Base-by-base conservation (phyloP, 2,888 invertebrate genomes). In the Meloe dianella region DNA sequence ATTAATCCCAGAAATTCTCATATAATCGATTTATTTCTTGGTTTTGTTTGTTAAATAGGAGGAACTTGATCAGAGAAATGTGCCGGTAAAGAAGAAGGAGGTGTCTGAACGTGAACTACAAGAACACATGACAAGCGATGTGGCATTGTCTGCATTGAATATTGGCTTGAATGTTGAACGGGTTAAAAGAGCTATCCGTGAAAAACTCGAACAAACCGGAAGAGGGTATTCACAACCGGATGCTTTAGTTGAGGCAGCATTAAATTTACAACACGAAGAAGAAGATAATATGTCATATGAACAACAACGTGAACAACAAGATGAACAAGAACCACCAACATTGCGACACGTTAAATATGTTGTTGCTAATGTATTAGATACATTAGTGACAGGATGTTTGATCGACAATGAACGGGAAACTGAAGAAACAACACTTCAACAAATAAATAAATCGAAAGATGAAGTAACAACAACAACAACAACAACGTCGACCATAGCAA, bases 241-340 rank as follows among this genome's bases (percentile, higher is more conserved):
- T 76, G 89, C 91, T 27, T 83, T 94, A 7, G 89, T 94, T 57
- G 89, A 91, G 79, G 91, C 92, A 8, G 90, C 92, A 4, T 83
- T 94, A 29, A 89, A 90, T 77, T 87, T 89, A 59, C 91, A 91
- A 79, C 81, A 88, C 63, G 87, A 87, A 72, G 90, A 91, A 76
- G 88, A 89, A 61, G 86, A 80, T 64, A 20, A 20, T 10, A 57
- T 61, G 9, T 71, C 71, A 14, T 72, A 69, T 1, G 68, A 70
- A 41, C 29, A 54, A 17, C 29, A 17, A 41, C n/a, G 8, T 7
- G n/a, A 20, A 30, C 47, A 47, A 47, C 47, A 47, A 47, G 10
- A 29, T 1, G 9, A 22, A 35, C 51, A 29, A 32, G 64, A 69
- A n/a, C 27, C 27, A 24, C 41, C 60, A 20, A 24, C 24, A 8